A percentile compares a stretch with the other conserved stretches of the same genome.
Evolutionary conservation across 1,140 invertebrate species (phyloP).

Genomic region (Microplitis mediator): DNA sequence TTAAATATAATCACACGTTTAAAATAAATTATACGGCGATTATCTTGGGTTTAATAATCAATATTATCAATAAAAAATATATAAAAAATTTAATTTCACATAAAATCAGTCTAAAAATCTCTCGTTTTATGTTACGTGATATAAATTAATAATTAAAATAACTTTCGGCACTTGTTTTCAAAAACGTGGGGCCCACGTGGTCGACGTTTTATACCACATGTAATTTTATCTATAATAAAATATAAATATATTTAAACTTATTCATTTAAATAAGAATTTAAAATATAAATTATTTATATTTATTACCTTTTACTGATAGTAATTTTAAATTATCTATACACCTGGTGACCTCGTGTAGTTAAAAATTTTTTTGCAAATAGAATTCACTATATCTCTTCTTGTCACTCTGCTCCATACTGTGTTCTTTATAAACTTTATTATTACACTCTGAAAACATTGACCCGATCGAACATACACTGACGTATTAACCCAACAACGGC

Average conservation of each 20-base stretch:
- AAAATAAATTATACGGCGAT: no score
- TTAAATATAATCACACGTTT: no score
- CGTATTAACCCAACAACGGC: background rate
- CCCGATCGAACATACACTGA: background rate
- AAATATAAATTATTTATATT: background rate
- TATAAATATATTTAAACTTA: background rate
- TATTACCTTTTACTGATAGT: background rate
- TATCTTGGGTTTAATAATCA: no score
- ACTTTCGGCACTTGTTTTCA: conserved; percentile 19
- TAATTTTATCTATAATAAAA: conserved; percentile 11
- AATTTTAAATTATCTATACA: background rate
- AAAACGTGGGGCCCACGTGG: conserved; percentile 24
- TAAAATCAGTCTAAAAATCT: background rate
- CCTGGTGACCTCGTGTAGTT: conserved; percentile 19
- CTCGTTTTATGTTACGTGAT: background rate
- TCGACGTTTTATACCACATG: conserved; percentile 12
- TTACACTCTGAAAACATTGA: conserved; percentile 1
- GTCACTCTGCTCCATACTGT: conserved; percentile 20
- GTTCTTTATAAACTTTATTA: conserved; percentile 7
- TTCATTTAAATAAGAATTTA: background rate
- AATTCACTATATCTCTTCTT: conserved; percentile 9
- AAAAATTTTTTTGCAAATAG: background rate
- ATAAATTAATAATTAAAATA: background rate
- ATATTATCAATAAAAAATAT: background rate
- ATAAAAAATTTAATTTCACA: background rate